A percentile compares a stretch with the other conserved stretches of the same genome.
Conservation (phyloP, 2,888 invertebrate genomes). For the Plebejus anna region DNA sequence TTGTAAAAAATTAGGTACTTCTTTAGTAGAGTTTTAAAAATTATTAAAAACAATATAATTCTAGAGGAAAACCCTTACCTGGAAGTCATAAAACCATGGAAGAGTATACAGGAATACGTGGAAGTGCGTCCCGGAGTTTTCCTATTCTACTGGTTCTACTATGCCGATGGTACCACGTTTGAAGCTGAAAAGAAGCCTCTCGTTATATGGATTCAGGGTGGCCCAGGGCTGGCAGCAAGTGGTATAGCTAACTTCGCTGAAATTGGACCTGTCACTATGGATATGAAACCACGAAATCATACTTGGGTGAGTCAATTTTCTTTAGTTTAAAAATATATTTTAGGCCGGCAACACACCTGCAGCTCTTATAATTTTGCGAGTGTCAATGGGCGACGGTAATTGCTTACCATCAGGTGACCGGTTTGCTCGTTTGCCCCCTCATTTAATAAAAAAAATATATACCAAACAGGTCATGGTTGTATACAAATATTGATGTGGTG, state of each 20-base stretch:
- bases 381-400: no score
- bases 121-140: conserved; percentile 86
- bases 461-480: neutral
- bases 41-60: conserved; percentile 28
- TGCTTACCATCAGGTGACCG: no score
- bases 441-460: neutral
- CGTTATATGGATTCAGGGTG: conserved; percentile 94
- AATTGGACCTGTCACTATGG: conserved; percentile 86
- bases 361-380: no score
- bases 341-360: no score
- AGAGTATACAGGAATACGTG: conserved; percentile 84
- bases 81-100: conserved; percentile 52
- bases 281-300: conserved; percentile 82
- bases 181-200: conserved; percentile 82
- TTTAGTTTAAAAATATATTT: no score
- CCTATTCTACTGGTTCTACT: conserved; percentile 94
- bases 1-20: neutral
- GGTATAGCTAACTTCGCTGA: conserved; percentile 93
- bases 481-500: no score
- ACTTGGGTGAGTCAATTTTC: conserved; percentile 83
- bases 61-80: conserved; percentile 53
- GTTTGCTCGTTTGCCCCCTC: no score
- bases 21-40: neutral
- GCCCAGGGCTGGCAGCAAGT: conserved; percentile 91
- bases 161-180: conserved; percentile 82